These are phyloP conservation scores for Myotis pilosus DNA, from an alignment of 2,797 vertebrate genomes.

Conservation along the genomic window DNA sequence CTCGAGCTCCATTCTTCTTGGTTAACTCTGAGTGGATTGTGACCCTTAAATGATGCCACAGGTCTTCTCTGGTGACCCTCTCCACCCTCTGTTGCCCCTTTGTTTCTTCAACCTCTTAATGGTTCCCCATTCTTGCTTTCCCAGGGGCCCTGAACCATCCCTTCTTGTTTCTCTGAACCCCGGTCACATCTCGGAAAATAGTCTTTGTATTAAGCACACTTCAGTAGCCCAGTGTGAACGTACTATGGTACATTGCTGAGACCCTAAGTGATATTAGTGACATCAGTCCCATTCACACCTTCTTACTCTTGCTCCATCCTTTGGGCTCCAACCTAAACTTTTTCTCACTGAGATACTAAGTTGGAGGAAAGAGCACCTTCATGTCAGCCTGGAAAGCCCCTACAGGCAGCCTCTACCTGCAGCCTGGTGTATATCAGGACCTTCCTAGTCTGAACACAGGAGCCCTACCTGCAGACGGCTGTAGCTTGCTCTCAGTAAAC, in stretches of 20 bases:
- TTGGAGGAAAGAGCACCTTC: neutral
- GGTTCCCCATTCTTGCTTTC: neutral
- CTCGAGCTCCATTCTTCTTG: neutral
- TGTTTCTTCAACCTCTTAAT: neutral
- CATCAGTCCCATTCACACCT: neutral
- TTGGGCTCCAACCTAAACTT: neutral
- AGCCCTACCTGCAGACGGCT: constrained; percentile 52
- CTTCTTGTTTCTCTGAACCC: neutral
- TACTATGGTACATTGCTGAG: neutral
- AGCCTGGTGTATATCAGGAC: neutral
- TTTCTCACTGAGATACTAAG: neutral
- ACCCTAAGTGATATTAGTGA: neutral
- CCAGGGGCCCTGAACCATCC: neutral
- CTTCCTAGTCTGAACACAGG: neutral
- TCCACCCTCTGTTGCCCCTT: neutral
- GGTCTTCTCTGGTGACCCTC: neutral
- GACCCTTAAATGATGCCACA: neutral
- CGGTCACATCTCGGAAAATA: neutral
- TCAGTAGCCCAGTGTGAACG: neutral
- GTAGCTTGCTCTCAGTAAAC: constrained; percentile 43
- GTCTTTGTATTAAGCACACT: neutral
- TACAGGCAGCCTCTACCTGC: neutral
- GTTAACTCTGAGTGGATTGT: neutral
- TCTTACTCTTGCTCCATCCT: neutral
- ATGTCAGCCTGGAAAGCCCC: neutral